These are phyloP conservation scores for Lochmaea capreae DNA, from an alignment of 2,888 invertebrate genomes.

Conservation along the genomic window DNA sequence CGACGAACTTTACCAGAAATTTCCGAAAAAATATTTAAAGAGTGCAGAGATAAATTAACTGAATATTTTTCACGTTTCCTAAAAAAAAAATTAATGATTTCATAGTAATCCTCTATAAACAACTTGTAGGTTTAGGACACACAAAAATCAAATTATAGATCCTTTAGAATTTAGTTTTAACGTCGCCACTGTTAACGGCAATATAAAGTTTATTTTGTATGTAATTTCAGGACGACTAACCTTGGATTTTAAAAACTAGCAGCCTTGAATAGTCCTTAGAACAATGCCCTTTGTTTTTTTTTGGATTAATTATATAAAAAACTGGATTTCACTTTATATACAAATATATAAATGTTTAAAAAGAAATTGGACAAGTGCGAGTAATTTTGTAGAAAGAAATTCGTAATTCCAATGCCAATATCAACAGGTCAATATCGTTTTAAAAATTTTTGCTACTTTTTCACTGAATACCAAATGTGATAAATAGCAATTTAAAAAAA, in stretches of 20 bases:
- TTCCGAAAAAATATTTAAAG: too few species aligned
- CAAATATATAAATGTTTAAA: background rate
- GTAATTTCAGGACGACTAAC: slow-evolving; percentile 23
- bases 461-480: slow-evolving; percentile 4
- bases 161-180: background rate
- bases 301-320: slow-evolving; percentile 9
- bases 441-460: slow-evolving; percentile 1
- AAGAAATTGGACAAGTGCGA: too few species aligned
- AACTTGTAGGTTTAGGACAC: too few species aligned
- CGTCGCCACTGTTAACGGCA: background rate
- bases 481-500: slow-evolving; percentile 25
- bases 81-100: too few species aligned
- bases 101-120: too few species aligned
- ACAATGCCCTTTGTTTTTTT: slow-evolving; percentile 31
- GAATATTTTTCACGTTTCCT: too few species aligned
- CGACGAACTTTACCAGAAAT: too few species aligned
- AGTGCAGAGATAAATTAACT: too few species aligned
- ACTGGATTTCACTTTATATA: slow-evolving; percentile 5
- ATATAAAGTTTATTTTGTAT: slow-evolving; percentile 16
- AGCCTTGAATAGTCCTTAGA: slow-evolving; percentile 21
- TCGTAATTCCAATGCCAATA: slow-evolving; percentile 39
- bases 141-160: background rate
- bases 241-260: slow-evolving; percentile 20
- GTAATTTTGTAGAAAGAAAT: too few species aligned
- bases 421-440: slow-evolving; percentile 42